Percentiles rank a stretch among this genome's conserved stretches.
phyloP scores from a whole-genome alignment of 2,888 invertebrate species.

The Altica lythri region DNA sequence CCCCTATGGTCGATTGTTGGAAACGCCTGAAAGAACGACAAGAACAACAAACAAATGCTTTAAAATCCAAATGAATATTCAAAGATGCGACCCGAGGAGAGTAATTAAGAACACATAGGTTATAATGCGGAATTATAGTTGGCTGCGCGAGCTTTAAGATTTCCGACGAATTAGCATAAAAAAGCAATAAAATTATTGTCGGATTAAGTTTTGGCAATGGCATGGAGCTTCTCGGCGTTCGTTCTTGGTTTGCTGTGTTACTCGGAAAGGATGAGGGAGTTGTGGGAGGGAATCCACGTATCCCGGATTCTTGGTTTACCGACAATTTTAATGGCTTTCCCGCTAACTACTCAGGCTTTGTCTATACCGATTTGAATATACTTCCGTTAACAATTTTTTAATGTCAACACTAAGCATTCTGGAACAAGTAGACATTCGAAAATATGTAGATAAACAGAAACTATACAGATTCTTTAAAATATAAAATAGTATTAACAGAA shows the following conservation, averaged over 20 bases:
- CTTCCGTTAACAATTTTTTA: no score
- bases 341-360: no score
- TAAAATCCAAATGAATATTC: constrained; percentile 40
- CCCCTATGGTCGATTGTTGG: no score
- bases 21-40: no score
- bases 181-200: constrained; percentile 49
- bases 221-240: constrained; percentile 16
- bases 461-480: no score
- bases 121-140: constrained; percentile 49
- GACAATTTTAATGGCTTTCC: no score
- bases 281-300: neutral
- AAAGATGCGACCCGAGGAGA: constrained; percentile 34
- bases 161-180: constrained; percentile 46
- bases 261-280: neutral
- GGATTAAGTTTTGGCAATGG: constrained; percentile 41
- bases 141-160: constrained; percentile 38
- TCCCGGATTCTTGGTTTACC: no score
- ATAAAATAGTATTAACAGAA: no score
- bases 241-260: neutral
- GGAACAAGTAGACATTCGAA: no score
- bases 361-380: no score
- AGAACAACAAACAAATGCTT: constrained; percentile 13
- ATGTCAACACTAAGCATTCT: no score
- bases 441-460: no score
- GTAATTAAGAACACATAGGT: constrained; percentile 54